phyloP scores from a whole-genome alignment of 2,113 vertebrate species.

The Poecile atricapillus region DNA sequence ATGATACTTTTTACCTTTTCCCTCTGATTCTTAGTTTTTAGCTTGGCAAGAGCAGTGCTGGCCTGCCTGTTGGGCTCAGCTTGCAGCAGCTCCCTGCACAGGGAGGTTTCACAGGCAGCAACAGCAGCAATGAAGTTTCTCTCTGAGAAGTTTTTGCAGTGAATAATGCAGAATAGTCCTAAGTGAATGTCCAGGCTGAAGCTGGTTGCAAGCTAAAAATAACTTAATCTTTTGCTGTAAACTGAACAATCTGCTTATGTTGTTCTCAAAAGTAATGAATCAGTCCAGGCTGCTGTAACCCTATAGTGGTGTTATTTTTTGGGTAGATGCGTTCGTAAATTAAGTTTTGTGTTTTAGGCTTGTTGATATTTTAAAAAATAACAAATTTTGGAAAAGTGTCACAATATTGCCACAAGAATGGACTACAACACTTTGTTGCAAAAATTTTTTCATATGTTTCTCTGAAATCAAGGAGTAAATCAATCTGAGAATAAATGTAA shows the following conservation, averaged over 20 bases:
- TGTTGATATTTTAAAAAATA: conserved; percentile 15
- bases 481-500: not conserved
- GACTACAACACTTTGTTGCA: not conserved
- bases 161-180: not conserved
- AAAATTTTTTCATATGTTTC: not conserved
- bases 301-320: not conserved
- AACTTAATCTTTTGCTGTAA: not conserved
- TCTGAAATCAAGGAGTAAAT: not conserved
- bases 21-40: not conserved
- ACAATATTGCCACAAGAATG: not conserved
- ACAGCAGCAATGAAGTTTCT: not conserved
- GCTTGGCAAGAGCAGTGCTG: not conserved
- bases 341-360: not conserved
- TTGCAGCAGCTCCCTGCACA: not conserved
- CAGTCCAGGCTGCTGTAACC: not conserved
- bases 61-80: rapidly evolving
- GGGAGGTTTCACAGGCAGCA: not conserved
- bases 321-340: not conserved
- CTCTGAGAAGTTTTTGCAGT: not conserved
- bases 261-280: not conserved
- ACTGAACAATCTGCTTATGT: not conserved
- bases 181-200: not conserved
- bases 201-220: not conserved
- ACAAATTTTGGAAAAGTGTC: not conserved
- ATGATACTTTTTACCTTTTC: not conserved